Conservation (phyloP, 2,113 vertebrate species). For the Etheostoma spectabile region DNA sequence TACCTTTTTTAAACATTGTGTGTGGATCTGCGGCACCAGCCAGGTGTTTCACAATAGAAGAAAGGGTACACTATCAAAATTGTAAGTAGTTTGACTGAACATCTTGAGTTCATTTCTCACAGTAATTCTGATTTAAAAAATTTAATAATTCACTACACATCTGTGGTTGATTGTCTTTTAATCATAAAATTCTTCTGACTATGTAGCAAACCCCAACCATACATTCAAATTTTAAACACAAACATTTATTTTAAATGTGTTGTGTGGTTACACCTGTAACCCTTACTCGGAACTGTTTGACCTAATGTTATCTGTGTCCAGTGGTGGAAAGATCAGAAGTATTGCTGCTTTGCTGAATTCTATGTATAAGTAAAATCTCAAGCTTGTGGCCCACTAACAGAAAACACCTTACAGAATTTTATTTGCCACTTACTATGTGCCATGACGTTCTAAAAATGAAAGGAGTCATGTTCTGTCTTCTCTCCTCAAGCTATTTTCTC, state of each 20-base stretch:
- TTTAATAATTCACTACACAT: too few species aligned
- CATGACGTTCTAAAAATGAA: slow-evolving; percentile 39
- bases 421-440: slow-evolving; percentile 9
- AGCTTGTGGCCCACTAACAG: neutral
- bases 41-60: slow-evolving; percentile 6
- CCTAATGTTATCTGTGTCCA: neutral
- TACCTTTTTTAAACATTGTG: slow-evolving; percentile 40
- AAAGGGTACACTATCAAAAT: neutral
- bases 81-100: neutral
- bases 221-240: neutral
- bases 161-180: neutral
- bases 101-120: neutral
- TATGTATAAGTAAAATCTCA: neutral
- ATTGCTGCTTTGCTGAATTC: neutral
- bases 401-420: neutral
- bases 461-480: slow-evolving; percentile 11
- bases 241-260: too few species aligned
- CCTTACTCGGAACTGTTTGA: neutral
- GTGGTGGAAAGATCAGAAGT: neutral
- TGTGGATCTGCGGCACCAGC: slow-evolving; percentile 16
- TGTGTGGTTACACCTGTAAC: neutral
- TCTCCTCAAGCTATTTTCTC: slow-evolving; percentile 37
- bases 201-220: neutral
- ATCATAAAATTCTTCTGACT: neutral
- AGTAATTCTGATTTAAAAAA: neutral